phyloP scores from a whole-genome alignment of 2,888 invertebrate species.

The Hemaris fuciformis region DNA sequence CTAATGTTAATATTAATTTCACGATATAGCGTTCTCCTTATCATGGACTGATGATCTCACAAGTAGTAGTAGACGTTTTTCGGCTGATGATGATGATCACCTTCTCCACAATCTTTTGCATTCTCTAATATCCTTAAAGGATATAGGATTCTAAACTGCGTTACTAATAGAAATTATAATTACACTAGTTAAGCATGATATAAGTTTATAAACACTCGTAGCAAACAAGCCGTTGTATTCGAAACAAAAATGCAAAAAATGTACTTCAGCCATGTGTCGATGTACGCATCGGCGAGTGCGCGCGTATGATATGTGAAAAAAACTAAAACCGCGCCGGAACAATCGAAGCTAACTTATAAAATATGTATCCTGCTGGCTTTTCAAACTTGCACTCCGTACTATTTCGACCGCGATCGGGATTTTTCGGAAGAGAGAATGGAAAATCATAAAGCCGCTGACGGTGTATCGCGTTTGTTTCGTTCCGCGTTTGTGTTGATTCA shows the following conservation, averaged over 20 bases:
- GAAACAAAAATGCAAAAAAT: constrained; percentile 47
- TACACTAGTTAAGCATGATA: neutral
- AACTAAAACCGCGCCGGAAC: constrained; percentile 68
- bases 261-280: constrained; percentile 66
- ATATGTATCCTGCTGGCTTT: constrained; percentile 77
- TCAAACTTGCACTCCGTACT: constrained; percentile 68
- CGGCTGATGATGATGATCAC: too few species aligned
- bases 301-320: constrained; percentile 65
- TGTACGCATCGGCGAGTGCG: constrained; percentile 64
- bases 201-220: constrained; percentile 21
- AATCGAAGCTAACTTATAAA: constrained; percentile 81
- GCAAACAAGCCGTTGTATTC: constrained; percentile 61
- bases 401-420: constrained; percentile 75
- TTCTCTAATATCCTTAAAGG: too few species aligned
- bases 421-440: constrained; percentile 61
- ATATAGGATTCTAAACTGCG: too few species aligned
- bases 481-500: constrained; percentile 15
- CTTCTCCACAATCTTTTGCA: too few species aligned
- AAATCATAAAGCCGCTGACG: constrained; percentile 42
- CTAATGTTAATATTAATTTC: too few species aligned
- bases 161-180: too few species aligned
- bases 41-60: too few species aligned
- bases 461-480: constrained; percentile 33
- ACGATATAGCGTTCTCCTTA: too few species aligned
- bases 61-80: too few species aligned